A percentile compares a stretch with the other conserved stretches of the same genome.
phyloP scores from a whole-genome alignment of 2,797 vertebrate species.

The Mastacembelus armatus region DNA sequence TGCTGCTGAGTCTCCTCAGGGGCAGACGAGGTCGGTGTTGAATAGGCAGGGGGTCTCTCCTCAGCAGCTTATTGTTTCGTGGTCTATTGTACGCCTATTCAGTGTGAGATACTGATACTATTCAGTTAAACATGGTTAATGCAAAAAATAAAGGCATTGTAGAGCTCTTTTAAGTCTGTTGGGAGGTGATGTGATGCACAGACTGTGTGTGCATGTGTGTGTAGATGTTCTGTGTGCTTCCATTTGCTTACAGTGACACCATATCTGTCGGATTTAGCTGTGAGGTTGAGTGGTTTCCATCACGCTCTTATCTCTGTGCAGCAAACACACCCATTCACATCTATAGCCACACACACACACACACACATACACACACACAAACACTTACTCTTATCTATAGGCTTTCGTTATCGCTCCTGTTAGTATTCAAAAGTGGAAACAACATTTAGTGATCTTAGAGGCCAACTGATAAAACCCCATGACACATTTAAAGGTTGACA shows the following conservation, averaged over 20 bases:
- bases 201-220: constrained; percentile 26
- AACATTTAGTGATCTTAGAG: constrained; percentile 61
- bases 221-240: constrained; percentile 33
- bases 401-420: constrained; percentile 59
- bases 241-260: constrained; percentile 59
- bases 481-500: constrained; percentile 55
- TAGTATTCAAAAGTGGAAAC: constrained; percentile 62
- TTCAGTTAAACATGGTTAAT: constrained; percentile 57
- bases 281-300: constrained; percentile 72
- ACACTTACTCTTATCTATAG: constrained; percentile 49
- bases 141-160: constrained; percentile 63
- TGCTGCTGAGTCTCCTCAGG: no score
- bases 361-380: constrained; percentile 18
- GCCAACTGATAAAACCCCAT: constrained; percentile 49
- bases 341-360: not conserved
- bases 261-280: constrained; percentile 70
- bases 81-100: constrained; percentile 50
- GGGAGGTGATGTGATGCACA: constrained; percentile 54
- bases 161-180: constrained; percentile 47
- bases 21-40: constrained; percentile 33
- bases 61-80: constrained; percentile 55
- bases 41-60: constrained; percentile 41
- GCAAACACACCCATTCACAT: constrained; percentile 47
- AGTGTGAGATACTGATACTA: constrained; percentile 41
- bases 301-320: constrained; percentile 73